Conservation (phyloP, 30 jellyfish, hydroid and myxozoan genomes). For the Nemopilema nomurai region DNA sequence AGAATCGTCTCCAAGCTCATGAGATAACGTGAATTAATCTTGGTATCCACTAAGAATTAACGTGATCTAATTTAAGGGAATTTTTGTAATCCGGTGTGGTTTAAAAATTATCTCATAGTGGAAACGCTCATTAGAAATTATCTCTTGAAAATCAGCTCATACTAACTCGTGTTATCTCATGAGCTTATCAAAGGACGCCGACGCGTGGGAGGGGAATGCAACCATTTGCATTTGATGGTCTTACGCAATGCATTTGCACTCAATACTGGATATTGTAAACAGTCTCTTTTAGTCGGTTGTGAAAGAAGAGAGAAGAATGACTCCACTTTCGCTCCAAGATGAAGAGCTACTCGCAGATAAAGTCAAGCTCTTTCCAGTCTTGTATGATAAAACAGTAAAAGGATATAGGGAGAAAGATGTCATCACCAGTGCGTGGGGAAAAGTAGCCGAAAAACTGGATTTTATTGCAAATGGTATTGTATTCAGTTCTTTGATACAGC, state of each 20-base stretch:
- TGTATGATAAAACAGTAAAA: slow-evolving; percentile 3
- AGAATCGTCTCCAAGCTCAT: not conserved
- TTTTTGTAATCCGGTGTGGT: too few relatives aligned
- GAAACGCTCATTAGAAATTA: too few relatives aligned
- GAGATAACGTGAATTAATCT: not conserved
- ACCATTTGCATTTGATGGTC: not conserved
- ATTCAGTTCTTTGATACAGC: not conserved
- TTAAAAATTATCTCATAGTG: too few relatives aligned
- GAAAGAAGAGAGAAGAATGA: not conserved
- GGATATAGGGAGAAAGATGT: slow-evolving; percentile 32
- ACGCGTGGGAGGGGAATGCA: not conserved
- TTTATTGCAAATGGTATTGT: not conserved
- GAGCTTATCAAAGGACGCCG: not conserved
- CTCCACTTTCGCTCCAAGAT: slow-evolving; percentile 2
- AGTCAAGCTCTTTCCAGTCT: not conserved
- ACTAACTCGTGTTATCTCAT: too few relatives aligned
- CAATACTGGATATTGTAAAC: not conserved
- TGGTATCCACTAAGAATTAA: too few relatives aligned
- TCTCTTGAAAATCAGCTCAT: too few relatives aligned
- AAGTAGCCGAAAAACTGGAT: slow-evolving; percentile 26
- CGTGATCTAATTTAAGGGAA: too few relatives aligned
- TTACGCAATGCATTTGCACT: not conserved
- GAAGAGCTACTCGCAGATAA: slow-evolving; percentile 14
- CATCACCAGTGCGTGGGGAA: slow-evolving; percentile 1
- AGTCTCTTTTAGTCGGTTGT: not conserved